Evolutionary conservation across 2,888 invertebrate species (phyloP).

Genomic region (Polyploca ridens): DNA sequence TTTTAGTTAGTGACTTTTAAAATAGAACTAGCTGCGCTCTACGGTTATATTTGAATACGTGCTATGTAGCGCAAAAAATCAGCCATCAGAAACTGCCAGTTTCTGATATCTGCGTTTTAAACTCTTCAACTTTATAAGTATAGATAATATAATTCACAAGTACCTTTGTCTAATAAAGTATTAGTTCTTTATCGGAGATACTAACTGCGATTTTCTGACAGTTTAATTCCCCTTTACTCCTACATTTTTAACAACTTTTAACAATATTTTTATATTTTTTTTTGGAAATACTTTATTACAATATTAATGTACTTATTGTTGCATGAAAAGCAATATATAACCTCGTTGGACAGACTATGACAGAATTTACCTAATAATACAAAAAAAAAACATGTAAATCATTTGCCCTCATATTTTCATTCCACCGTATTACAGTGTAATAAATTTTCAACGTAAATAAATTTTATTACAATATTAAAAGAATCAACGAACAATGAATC

Average conservation of each 20-base stretch:
- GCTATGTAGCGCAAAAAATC: no score
- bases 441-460: not conserved
- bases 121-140: no score
- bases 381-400: not conserved
- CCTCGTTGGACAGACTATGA: not conserved
- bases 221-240: not conserved
- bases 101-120: no score
- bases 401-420: conserved; percentile 1
- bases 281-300: not conserved
- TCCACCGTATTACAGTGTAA: not conserved
- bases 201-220: no score
- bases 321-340: not conserved
- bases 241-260: no score
- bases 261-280: no score
- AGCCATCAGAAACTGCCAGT: no score
- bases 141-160: no score
- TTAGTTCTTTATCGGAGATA: no score
- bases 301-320: no score
- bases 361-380: not conserved
- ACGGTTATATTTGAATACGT: no score
- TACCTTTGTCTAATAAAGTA: no score
- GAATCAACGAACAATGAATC: conserved; percentile 2
- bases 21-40: not conserved
- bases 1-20: not conserved
- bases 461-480: conserved; percentile 4